Evolutionary conservation across 2,888 invertebrate species (phyloP), one percentile per base, ranked within the genome.

Genomic region (Strigamia crassipes): DNA sequence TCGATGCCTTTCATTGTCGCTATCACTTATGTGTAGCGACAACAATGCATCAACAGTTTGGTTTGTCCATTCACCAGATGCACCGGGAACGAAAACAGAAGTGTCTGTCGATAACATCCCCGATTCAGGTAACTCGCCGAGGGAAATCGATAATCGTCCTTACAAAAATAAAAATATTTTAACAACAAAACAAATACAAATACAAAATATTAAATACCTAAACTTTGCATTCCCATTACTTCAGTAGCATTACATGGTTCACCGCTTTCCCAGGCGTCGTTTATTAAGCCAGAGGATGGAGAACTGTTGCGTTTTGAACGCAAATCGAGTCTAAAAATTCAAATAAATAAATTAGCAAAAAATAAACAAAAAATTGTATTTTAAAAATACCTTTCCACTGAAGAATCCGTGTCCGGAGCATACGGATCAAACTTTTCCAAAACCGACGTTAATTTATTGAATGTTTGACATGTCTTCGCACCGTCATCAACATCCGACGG

Each of bases 71-170:
- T 73, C 73, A n/a, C 73, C 73, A 31, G 73, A 73, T 2, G 73
- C 73, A 27, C 73, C 73, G n/a, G 73, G 73, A 46, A 77, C 81
- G 23, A 81, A 81, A 41, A 83, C 82, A 79, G 79, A 38, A 31
- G 38, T 82, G 31, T 82, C 82, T 6, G 61, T 77, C 18, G 81
- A 31, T 15, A 83, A 56, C 41, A 81, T 78, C 21, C 82, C 82
- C 18, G 82, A 83, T 79, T 84, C 85, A 13, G 84, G 83, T 10
- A 85, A 82, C 78, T 85, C 84, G 18, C 83, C 81, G 15, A 85
- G 82, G 46, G 84, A 84, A 46, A 85, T 82, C 56, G 85, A 85
- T n/a, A 85, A 77, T 12, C 83, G 66, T 23, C 84, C 84, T 78
- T 79, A 21, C 0, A 13, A 21, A 56, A 46, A 78, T 9, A 41